A percentile compares a stretch with the other conserved stretches of the same genome.
These are phyloP conservation scores for Toxostoma redivivum DNA, from an alignment of 2,113 vertebrate genomes.

Conservation along the genomic window DNA sequence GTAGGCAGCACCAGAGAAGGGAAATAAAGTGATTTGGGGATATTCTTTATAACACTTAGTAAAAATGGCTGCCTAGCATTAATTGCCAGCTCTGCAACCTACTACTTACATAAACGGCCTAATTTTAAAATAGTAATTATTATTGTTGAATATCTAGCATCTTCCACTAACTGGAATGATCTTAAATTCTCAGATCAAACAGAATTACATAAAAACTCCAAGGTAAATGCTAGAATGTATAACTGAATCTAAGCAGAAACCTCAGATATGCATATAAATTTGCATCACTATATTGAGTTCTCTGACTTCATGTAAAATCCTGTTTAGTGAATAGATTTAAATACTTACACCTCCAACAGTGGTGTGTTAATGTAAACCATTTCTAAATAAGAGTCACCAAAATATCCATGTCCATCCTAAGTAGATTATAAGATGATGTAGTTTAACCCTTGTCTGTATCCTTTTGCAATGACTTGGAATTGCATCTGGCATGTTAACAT, in stretches of 20 bases:
- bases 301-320: background rate
- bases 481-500: background rate
- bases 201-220: conserved; percentile 40
- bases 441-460: background rate
- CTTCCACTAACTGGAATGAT: background rate
- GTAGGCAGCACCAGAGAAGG: background rate
- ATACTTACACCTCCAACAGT: background rate
- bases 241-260: background rate
- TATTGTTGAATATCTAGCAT: conserved; percentile 9
- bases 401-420: background rate
- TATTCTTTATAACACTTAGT: background rate
- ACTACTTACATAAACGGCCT: background rate
- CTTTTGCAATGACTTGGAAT: background rate
- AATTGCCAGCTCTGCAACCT: background rate
- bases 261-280: background rate
- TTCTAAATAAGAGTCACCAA: background rate
- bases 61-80: background rate
- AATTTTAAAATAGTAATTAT: background rate
- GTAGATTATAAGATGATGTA: background rate
- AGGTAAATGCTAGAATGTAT: background rate
- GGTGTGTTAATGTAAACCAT: background rate
- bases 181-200: conserved; percentile 40
- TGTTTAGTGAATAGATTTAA: background rate
- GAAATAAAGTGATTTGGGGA: background rate
- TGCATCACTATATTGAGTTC: background rate